These are phyloP conservation scores for Urocolius indicus DNA, from an alignment of 2,113 vertebrate species.

Conservation along the genomic window DNA sequence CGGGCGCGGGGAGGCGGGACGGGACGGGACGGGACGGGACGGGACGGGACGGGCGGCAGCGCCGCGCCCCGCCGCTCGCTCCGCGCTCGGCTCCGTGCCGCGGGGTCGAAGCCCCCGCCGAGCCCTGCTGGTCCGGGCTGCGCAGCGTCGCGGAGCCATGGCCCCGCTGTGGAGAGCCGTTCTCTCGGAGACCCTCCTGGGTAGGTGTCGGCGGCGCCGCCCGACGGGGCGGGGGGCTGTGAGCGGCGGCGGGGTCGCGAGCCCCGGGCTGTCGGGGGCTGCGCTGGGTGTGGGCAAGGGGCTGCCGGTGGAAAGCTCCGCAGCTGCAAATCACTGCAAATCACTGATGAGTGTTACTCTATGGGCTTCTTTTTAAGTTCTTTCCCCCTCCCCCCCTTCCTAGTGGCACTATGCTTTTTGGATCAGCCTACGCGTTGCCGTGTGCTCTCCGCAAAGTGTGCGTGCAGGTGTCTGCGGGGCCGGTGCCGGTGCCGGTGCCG, in stretches of 20 bases:
- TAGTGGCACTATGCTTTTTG: background rate
- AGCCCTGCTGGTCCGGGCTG: background rate
- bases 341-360: accelerated
- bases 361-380: background rate
- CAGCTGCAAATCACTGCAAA: background rate
- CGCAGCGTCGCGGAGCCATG: constrained; percentile 15
- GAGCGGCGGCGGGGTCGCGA: background rate
- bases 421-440: background rate
- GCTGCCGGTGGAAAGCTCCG: background rate
- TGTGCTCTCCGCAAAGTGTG: background rate
- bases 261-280: background rate
- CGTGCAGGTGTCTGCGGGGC: background rate
- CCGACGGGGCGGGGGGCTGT: background rate
- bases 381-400: no score
- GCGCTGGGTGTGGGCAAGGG: background rate
- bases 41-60: background rate
- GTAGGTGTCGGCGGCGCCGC: constrained; percentile 38
- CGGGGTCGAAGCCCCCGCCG: background rate
- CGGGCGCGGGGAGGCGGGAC: background rate
- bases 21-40: background rate
- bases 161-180: constrained; percentile 44
- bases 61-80: background rate
- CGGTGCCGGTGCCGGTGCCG: accelerated
- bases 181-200: constrained; percentile 66
- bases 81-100: accelerated